These are phyloP conservation scores for Alligator sinensis DNA, from an alignment of 2,113 vertebrate genomes.

Conservation along the genomic window DNA sequence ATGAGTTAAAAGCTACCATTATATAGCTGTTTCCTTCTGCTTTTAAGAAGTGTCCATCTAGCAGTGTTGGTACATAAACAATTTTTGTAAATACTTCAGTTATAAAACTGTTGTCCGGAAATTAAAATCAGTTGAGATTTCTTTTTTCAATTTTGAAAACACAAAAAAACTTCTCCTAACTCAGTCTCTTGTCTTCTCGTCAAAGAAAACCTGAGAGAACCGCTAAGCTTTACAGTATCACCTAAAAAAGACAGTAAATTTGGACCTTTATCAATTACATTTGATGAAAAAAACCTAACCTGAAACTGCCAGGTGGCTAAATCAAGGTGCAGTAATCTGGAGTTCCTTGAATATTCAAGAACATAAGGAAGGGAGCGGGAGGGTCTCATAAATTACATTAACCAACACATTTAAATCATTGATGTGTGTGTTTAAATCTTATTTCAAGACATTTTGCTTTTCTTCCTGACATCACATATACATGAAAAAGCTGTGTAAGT, in stretches of 20 bases:
- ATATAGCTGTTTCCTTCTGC: background rate
- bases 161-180: no score
- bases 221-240: background rate
- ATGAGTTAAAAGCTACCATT: background rate
- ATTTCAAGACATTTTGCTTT: background rate
- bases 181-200: background rate
- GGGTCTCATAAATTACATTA: background rate
- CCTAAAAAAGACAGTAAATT: background rate
- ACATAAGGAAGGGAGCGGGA: background rate
- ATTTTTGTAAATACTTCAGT: background rate
- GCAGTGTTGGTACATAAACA: background rate
- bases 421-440: background rate
- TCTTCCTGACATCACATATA: background rate
- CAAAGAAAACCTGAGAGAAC: background rate
- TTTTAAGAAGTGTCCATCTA: background rate
- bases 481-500: background rate
- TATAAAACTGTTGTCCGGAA: background rate
- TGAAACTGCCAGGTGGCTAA: background rate
- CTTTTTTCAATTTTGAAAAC: background rate
- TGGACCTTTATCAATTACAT: rapidly evolving
- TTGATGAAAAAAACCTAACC: background rate
- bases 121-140: background rate
- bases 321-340: background rate
- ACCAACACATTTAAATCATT: background rate
- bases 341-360: background rate